A percentile compares a stretch with the other conserved stretches of the same genome.
Conservation (phyloP, 2,113 vertebrate species). For the Hiodon alosoides region DNA sequence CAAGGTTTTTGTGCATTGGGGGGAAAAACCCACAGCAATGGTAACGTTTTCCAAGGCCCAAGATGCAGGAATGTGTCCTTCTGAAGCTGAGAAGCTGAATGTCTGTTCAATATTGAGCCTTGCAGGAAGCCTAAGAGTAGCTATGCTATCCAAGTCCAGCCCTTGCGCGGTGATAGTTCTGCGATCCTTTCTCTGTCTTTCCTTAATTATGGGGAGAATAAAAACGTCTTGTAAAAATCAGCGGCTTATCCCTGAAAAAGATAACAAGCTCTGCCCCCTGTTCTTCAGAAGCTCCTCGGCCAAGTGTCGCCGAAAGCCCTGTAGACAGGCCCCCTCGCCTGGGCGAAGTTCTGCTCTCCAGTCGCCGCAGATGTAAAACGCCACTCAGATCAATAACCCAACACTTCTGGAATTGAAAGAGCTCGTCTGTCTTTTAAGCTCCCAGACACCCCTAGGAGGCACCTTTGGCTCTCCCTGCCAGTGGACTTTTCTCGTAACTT, state of each 20-base stretch:
- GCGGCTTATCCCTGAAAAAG: no score
- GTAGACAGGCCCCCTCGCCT: no score
- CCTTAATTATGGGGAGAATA: no score
- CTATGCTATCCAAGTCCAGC: no score
- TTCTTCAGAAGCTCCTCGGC: no score
- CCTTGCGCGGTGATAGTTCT: no score
- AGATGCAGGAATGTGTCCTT: background rate
- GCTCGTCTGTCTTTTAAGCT: constrained; percentile 4
- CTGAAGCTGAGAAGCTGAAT: background rate
- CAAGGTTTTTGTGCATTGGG: background rate
- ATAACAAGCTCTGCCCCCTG: no score
- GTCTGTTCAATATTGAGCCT: background rate
- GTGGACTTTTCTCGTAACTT: no score
- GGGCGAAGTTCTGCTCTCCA: no score
- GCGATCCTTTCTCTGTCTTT: no score
- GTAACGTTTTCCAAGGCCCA: background rate
- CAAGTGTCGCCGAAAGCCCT: no score
- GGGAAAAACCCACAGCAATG: background rate
- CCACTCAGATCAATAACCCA: constrained; percentile 9
- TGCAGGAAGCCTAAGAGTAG: background rate
- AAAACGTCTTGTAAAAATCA: no score
- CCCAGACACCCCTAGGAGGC: constrained; percentile 5
- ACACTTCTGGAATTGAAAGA: background rate
- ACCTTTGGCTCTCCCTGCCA: background rate
- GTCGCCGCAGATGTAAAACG: constrained; percentile 11